Evolutionary conservation across 2,888 invertebrate genomes (phyloP), one percentile per base, ranked within the genome.

Genomic region (Odontocerum albicorne): DNA sequence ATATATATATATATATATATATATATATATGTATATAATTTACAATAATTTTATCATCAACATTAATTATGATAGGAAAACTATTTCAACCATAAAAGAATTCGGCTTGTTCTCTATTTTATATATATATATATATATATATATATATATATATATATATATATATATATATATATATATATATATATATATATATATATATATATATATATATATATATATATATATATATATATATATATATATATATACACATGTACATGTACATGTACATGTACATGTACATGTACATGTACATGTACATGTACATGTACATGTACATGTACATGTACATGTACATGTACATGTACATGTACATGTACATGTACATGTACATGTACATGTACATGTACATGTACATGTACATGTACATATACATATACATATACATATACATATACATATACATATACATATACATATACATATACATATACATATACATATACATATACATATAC

Each of bases 161-260:
- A 27, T 27, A 27, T 27, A 27, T 27, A 27, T 27, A 27, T 27
- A 27, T 27, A 27, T 27, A 27, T 27, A 27, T 27, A 27, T 27
- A 27, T 27, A 27, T 27, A 27, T 27, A 27, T 27, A 27, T 27
- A 27, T 27, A 27, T 27, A 27, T 27, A 27, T 27, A 27, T 27
- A 27, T 27, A 27, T 27, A 27, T 27, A 27, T 27, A 27, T 27
- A 27, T 27, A 27, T 27, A 27, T 27, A 27, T 27, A 27, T 27
- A 27, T 27, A 27, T 27, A 27, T 27, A 27, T 27, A 27, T 27
- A 27, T 27, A 27, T 27, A 27, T 27, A 27, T 35, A 12, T 12
- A 35, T 35, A 35, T 35, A 35, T 35, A 35, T 35, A 35, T 35
- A 35, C 12, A 35, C 12, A 35, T 35, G 12, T 35, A 35, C 12